Percentiles rank a stretch among this genome's conserved stretches.
phyloP scores from a whole-genome alignment of 1,140 invertebrate species.

The Leptoteleia sp. region DNA sequence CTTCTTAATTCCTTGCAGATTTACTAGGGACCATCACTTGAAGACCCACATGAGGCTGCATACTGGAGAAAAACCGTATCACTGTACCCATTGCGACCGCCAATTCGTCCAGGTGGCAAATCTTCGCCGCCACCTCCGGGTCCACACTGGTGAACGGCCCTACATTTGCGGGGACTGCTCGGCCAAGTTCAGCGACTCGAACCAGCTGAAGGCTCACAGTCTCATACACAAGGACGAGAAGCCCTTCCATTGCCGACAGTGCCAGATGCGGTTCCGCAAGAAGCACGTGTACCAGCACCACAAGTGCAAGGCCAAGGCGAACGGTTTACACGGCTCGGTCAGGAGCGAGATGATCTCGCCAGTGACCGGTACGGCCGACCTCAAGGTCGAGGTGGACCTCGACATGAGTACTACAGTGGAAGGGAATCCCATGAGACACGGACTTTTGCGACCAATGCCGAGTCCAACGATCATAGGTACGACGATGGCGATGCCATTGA shows the following conservation, averaged over 20 bases:
- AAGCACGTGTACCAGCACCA: slow-evolving; percentile 93
- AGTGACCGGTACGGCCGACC: slow-evolving; percentile 76
- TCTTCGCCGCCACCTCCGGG: slow-evolving; percentile 93
- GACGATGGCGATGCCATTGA: slow-evolving; percentile 67
- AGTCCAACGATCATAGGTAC: slow-evolving; percentile 47
- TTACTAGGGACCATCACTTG: slow-evolving; percentile 97
- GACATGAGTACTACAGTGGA: slow-evolving; percentile 69
- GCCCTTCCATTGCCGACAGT: slow-evolving; percentile 90
- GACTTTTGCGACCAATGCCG: slow-evolving; percentile 58
- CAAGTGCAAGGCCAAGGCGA: slow-evolving; percentile 85
- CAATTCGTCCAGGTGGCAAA: slow-evolving; percentile 97
- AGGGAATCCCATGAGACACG: slow-evolving; percentile 55
- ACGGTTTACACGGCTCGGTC: slow-evolving; percentile 1
- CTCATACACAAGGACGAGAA: slow-evolving; percentile 95
- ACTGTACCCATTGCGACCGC: slow-evolving; percentile 93
- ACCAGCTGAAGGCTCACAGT: slow-evolving; percentile 95
- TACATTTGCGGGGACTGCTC: slow-evolving; percentile 94
- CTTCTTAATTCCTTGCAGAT: slow-evolving; percentile 76
- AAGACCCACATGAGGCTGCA: slow-evolving; percentile 96
- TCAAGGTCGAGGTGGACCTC: slow-evolving; percentile 70
- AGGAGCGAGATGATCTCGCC: slow-evolving; percentile 52
- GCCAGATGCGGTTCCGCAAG: slow-evolving; percentile 88
- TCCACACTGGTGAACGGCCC: slow-evolving; percentile 97
- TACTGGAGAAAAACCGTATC: slow-evolving; percentile 96
- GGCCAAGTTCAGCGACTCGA: slow-evolving; percentile 95